Conservation (phyloP, 1,140 invertebrate species). For the Diuraphis noxia region DNA sequence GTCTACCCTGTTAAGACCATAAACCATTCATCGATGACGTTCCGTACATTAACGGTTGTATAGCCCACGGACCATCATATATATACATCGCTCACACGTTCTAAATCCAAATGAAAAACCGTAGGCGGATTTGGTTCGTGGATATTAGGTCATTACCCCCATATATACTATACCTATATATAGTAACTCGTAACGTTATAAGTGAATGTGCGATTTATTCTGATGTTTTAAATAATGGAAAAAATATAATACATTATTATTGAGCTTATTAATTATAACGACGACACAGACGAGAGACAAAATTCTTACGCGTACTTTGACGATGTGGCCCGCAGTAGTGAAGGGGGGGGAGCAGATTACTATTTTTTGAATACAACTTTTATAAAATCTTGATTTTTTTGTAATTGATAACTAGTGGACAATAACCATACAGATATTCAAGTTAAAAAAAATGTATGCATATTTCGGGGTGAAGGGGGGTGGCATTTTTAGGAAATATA, state of each 20-base stretch:
- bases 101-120: conserved; percentile 6
- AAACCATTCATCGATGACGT: conserved; percentile 16
- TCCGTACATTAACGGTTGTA: background rate
- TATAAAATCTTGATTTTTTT: no score
- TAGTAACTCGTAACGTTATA: background rate
- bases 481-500: background rate
- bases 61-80: background rate
- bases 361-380: background rate
- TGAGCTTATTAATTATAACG: no score
- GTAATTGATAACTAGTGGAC: background rate
- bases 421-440: background rate
- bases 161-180: background rate
- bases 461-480: background rate
- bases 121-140: conserved; percentile 39
- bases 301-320: background rate
- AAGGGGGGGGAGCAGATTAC: background rate
- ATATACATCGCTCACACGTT: background rate
- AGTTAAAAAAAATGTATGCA: background rate
- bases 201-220: background rate
- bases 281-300: background rate
- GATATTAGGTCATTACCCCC: conserved; percentile 13
- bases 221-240: background rate
- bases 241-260: background rate
- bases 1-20: background rate
- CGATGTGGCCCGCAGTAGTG: background rate